Conservation (phyloP, 2,888 invertebrate species). For the Chymomyza fuscimana region DNA sequence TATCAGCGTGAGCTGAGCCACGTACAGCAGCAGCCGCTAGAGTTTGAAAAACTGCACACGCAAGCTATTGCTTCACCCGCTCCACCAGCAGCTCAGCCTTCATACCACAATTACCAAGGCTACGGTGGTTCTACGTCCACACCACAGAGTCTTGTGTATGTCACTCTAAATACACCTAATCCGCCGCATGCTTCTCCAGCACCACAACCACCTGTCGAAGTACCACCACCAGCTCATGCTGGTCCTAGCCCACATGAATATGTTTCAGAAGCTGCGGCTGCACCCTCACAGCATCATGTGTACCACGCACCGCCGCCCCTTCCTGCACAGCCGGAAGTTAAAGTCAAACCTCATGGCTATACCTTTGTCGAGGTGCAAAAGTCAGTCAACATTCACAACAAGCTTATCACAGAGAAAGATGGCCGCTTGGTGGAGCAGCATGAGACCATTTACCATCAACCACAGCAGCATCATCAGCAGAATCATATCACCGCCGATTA, state of each 20-base stretch:
- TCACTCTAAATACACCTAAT: constrained; percentile 55
- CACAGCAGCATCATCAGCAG: constrained; percentile 52
- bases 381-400: constrained; percentile 81
- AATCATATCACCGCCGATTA: constrained; percentile 32
- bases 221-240: constrained; percentile 19
- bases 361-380: constrained; percentile 85
- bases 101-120: constrained; percentile 19
- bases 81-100: not conserved
- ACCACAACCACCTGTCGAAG: constrained; percentile 9
- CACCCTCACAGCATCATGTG: constrained; percentile 40
- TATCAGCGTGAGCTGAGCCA: constrained; percentile 45
- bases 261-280: constrained; percentile 63
- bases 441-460: constrained; percentile 72
- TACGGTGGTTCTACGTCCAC: constrained; percentile 43
- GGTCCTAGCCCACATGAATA: constrained; percentile 63
- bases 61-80: constrained; percentile 45
- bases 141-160: constrained; percentile 60
- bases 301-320: constrained; percentile 39
- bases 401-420: constrained; percentile 77
- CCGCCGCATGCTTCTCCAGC: constrained; percentile 11
- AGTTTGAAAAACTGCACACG: constrained; percentile 42
- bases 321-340: constrained; percentile 22
- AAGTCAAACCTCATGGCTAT: constrained; percentile 77
- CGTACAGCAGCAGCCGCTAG: constrained; percentile 22
- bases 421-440: constrained; percentile 75